Percentiles rank a stretch among this genome's conserved stretches.
These are phyloP conservation scores for Petrolisthes cinctipes DNA, from an alignment of 2,888 invertebrate genomes.

Conservation along the genomic window DNA sequence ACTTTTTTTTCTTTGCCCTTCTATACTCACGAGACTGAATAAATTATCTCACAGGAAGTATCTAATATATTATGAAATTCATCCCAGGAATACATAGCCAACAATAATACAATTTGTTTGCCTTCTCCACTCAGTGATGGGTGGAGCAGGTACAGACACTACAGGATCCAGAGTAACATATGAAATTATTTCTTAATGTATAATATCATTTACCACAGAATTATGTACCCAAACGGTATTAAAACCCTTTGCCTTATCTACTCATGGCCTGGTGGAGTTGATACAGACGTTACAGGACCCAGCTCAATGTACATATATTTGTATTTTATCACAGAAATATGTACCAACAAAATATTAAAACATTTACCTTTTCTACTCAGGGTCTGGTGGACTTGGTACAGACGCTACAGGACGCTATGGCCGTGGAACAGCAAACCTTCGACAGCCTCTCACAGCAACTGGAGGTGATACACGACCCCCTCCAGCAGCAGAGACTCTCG, in stretches of 20 bases:
- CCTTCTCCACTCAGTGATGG: too few relatives aligned
- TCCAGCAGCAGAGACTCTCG: conserved; percentile 69
- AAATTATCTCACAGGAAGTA: too few relatives aligned
- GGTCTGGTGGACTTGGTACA: conserved; percentile 69
- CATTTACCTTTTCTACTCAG: conserved; percentile 66
- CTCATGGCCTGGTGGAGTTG: neutral
- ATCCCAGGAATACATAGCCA: too few relatives aligned
- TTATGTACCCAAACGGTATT: too few relatives aligned
- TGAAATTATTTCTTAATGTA: too few relatives aligned
- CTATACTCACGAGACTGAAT: too few relatives aligned
- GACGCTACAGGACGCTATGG: conserved; percentile 70
- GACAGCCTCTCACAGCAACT: conserved; percentile 69
- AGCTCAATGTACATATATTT: neutral
- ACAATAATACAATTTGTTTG: too few relatives aligned
- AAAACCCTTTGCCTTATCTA: neutral
- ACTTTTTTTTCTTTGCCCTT: too few relatives aligned
- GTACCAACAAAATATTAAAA: neutral
- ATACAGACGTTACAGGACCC: neutral
- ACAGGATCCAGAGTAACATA: too few relatives aligned
- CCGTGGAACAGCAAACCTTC: conserved; percentile 70
- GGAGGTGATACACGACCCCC: conserved; percentile 67
- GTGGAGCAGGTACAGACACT: too few relatives aligned
- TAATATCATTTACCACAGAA: too few relatives aligned
- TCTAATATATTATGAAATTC: too few relatives aligned
- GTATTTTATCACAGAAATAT: neutral